Evolutionary conservation across 1,140 invertebrate species (phyloP).

Genomic region (Eufriesea mexicana): DNA sequence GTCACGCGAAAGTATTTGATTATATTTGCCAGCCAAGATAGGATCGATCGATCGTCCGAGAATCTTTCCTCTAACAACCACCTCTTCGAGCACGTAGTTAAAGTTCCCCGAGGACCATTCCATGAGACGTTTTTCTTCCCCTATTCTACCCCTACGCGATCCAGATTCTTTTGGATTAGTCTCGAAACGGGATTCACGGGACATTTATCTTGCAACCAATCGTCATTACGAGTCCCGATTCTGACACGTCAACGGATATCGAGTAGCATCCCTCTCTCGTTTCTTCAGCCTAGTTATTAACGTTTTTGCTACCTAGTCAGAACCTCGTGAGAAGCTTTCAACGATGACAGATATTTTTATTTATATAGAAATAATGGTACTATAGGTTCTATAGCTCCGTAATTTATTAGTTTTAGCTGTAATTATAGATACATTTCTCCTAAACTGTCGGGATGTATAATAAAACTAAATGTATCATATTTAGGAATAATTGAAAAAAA

Average conservation of each 20-base stretch:
- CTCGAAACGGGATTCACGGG: too few relatives aligned
- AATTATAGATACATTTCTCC: too few relatives aligned
- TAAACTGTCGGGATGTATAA: too few relatives aligned
- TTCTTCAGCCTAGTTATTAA: not conserved
- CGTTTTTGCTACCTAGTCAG: not conserved
- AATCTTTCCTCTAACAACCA: constrained; percentile 10
- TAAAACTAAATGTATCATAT: too few relatives aligned
- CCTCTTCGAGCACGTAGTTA: not conserved
- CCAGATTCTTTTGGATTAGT: not conserved
- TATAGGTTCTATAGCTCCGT: too few relatives aligned
- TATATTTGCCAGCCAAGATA: constrained; percentile 4
- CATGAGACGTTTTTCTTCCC: not conserved
- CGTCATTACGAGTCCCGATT: not conserved
- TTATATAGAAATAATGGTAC: too few relatives aligned
- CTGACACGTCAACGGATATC: not conserved
- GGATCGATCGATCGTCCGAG: not conserved
- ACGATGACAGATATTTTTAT: too few relatives aligned
- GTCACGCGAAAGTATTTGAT: constrained; percentile 19
- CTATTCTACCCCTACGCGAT: not conserved
- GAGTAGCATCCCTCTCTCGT: too few relatives aligned
- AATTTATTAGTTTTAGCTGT: too few relatives aligned
- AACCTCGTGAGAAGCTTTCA: not conserved
- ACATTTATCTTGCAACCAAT: constrained; percentile 3
- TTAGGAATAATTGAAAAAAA: too few relatives aligned
- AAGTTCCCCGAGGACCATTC: not conserved